Evolutionary conservation across 2,888 invertebrate species (phyloP), one percentile per base, ranked within the genome.

Genomic region (Stenodema calcarata): DNA sequence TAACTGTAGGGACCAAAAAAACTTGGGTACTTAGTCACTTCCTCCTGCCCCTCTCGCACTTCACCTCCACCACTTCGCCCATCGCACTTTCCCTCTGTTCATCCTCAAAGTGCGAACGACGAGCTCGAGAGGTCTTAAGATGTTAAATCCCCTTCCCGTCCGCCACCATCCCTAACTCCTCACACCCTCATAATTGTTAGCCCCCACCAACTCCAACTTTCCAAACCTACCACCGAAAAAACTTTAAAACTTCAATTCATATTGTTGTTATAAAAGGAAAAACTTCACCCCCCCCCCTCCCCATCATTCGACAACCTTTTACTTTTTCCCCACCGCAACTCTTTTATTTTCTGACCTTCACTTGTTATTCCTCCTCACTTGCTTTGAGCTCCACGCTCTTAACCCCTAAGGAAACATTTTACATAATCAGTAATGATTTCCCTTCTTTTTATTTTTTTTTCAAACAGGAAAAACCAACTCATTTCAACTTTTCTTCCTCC

Each of bases 391-490:
- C 73, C 12, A 1, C 30, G 2, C 73, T 35, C 35, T 73, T 35
- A 73, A 73, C 4, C 2, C 73, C 30, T 3, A 73, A 73, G 35
- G 28, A 35, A 73, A 28, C 73, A 35, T 73, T 73, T 73, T 73
- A 73, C 73, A 73, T 73, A 73, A 73, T 73, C 73, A 73, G 73
- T 73, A 30, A 73, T 35, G 73, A 73, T 30, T 73, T 73, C 28
- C 28, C 3, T 69, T 35, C n/a, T n/a, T n/a, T n/a, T n/a, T n/a
- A n/a, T n/a, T n/a, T n/a, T n/a, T n/a, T n/a, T n/a, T n/a, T n/a
- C n/a, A n/a, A n/a, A n/a, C n/a, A 35, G 14, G 30, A 28, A 35
- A 35, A 35, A 12, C 30, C 28, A 73, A 73, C 73, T 73, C 28
- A n/a, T 73, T 1, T 28, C n/a, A 69, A 73, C 14, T 28, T 73